A percentile compares a stretch with the other conserved stretches of the same genome.
phyloP scores from a whole-genome alignment of 2,797 vertebrate genomes.

The Nyctalus aviator region DNA sequence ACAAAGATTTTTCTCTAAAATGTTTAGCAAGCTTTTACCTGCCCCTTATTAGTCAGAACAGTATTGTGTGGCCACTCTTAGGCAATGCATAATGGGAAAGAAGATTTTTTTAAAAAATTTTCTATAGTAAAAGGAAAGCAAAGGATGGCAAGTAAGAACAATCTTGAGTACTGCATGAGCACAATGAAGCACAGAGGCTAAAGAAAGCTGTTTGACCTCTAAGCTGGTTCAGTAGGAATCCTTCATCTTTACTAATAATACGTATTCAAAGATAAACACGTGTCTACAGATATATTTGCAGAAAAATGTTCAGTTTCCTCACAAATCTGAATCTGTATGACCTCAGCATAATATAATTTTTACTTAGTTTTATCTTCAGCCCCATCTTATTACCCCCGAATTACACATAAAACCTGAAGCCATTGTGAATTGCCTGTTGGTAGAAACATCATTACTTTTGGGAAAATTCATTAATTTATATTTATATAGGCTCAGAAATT shows the following conservation, averaged over 20 bases:
- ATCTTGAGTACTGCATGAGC: background rate
- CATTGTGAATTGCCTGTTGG: background rate
- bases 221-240: background rate
- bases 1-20: background rate
- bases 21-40: background rate
- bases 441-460: background rate
- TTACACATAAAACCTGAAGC: background rate
- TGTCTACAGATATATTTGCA: background rate
- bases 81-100: background rate
- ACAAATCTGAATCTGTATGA: background rate
- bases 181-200: rapidly evolving
- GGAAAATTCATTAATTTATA: background rate
- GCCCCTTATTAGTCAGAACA: background rate
- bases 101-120: background rate
- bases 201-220: background rate
- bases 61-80: background rate
- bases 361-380: background rate
- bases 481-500: background rate
- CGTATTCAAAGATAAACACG: background rate
- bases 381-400: background rate
- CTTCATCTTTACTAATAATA: background rate
- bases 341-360: background rate
- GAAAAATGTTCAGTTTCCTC: background rate
- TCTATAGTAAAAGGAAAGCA: background rate
- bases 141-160: background rate